These are phyloP conservation scores for Phrynosoma platyrhinos DNA, from an alignment of 2,113 vertebrate species.

Conservation along the genomic window DNA sequence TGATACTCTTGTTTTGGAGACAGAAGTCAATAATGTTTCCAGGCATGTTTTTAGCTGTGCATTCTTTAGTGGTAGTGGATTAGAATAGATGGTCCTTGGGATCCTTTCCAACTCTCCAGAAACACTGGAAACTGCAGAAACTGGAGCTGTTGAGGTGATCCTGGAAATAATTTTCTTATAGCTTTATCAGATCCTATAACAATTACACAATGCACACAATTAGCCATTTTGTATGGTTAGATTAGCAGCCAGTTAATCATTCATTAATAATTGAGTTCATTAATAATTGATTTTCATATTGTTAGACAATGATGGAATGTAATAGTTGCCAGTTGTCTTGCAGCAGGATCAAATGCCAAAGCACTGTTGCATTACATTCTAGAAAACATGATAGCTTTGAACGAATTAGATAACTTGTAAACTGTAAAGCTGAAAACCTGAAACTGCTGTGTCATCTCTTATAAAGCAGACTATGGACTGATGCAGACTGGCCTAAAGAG, in stretches of 20 bases:
- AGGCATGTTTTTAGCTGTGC: too few relatives aligned
- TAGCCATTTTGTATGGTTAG: background rate
- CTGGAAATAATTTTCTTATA: background rate
- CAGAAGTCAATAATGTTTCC: too few relatives aligned
- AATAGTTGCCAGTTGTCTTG: background rate
- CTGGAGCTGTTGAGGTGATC: background rate
- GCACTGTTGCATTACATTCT: background rate
- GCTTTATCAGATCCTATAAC: background rate
- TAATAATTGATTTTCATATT: slow-evolving; percentile 21
- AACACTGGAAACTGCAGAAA: background rate
- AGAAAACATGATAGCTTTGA: slow-evolving; percentile 1
- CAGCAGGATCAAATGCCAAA: slow-evolving; percentile 6
- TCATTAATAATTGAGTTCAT: slow-evolving; percentile 35
- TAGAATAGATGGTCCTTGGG: too few relatives aligned
- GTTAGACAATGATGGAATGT: background rate
- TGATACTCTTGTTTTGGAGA: too few relatives aligned
- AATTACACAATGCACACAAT: slow-evolving; percentile 25
- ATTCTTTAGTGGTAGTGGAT: too few relatives aligned
- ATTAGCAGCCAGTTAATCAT: slow-evolving; percentile 15
- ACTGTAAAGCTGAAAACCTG: background rate
- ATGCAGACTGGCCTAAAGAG: too few relatives aligned
- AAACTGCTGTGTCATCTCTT: background rate
- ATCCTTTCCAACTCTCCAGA: too few relatives aligned
- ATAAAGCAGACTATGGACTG: background rate
- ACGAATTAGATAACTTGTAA: too few relatives aligned